Base-by-base conservation (phyloP, 2,888 invertebrate genomes). In the Operophtera brumata region DNA sequence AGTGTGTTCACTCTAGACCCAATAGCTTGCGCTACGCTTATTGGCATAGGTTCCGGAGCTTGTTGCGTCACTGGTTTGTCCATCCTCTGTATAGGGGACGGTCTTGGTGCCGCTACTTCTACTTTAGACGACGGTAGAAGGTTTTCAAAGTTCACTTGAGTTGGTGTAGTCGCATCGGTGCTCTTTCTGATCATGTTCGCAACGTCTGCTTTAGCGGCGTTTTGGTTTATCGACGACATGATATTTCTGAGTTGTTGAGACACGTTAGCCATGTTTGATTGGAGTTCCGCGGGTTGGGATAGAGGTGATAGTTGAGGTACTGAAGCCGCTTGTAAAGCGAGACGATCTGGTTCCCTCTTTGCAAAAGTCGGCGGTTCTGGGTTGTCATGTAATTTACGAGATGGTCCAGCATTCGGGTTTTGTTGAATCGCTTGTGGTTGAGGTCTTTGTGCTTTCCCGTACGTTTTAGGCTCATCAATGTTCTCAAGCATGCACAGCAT, bases 401-500 rank as follows among this genome's bases (percentile, higher is more conserved):
- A 52, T 5, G 57, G 52, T n/a, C 57, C 57, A 8, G 48, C 34
- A 34, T 49, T 57, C 46, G 40, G 34, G 57, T 70, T 75, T 2
- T 71, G 57, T 62, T 71, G 78, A 42, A 72, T 73, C 26, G 64
- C 57, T 46, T 69, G 71, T 0, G 69, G 50, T 42, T 66, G 70
- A 10, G 68, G 60, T 26, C 77, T 61, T 32, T 56, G 53, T 20
- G 41, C 44, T 37, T 57, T 57, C 6, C 39, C 36, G 13, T 54
- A 61, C 12, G 53, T 46, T 26, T 64, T 62, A 7, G 53, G 47
- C 45, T 59, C 59, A 28, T 59, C 64, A 7, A 94, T 94, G 60
- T 93, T 93, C 65, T 94, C 93, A 39, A 94, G 84, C 90, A 94
- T 93, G 70, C 93, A 93, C 10, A 94, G 78, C 81, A 94, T 93